phyloP scores from a whole-genome alignment of 2,888 invertebrate species.

The Tyria jacobaeae region DNA sequence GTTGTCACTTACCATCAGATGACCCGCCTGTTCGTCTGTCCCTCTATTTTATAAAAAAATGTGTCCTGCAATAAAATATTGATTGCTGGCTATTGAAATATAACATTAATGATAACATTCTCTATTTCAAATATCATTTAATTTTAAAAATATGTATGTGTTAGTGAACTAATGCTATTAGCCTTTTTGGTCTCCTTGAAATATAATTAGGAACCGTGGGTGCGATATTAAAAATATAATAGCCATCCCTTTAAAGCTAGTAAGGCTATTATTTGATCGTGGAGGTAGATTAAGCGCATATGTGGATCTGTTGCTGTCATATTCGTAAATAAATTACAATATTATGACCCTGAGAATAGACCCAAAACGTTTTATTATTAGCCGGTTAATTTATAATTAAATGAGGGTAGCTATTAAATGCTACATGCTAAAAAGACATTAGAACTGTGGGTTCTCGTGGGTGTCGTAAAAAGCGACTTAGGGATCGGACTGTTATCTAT shows the following conservation, averaged over 20 bases:
- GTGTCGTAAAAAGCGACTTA: too few relatives aligned
- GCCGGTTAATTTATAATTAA: conserved; percentile 26
- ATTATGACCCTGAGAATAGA: conserved; percentile 47
- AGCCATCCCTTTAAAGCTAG: conserved; percentile 43
- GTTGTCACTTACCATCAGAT: too few relatives aligned
- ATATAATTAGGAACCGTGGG: conserved; percentile 47
- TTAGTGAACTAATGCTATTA: conserved; percentile 31
- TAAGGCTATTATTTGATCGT: conserved; percentile 52
- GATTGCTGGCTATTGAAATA: too few relatives aligned
- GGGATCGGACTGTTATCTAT: too few relatives aligned
- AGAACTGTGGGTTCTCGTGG: too few relatives aligned
- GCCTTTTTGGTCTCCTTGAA: conserved; percentile 38
- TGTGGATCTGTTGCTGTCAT: conserved; percentile 48
- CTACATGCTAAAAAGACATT: conserved; percentile 3
- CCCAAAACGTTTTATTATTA: conserved; percentile 38
- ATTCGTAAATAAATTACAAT: conserved; percentile 56
- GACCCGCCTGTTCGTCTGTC: too few relatives aligned
- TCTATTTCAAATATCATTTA: too few relatives aligned
- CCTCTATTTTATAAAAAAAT: too few relatives aligned
- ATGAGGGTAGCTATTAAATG: conserved; percentile 16
- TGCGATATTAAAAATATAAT: conserved; percentile 54
- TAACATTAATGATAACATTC: too few relatives aligned
- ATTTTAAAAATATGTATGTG: too few relatives aligned
- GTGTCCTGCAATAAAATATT: too few relatives aligned
- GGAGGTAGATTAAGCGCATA: conserved; percentile 54